Percentiles rank a stretch among this genome's conserved stretches.
Evolutionary conservation across 2,113 vertebrate genomes (phyloP).

Genomic region (Gopherus flavomarginatus): DNA sequence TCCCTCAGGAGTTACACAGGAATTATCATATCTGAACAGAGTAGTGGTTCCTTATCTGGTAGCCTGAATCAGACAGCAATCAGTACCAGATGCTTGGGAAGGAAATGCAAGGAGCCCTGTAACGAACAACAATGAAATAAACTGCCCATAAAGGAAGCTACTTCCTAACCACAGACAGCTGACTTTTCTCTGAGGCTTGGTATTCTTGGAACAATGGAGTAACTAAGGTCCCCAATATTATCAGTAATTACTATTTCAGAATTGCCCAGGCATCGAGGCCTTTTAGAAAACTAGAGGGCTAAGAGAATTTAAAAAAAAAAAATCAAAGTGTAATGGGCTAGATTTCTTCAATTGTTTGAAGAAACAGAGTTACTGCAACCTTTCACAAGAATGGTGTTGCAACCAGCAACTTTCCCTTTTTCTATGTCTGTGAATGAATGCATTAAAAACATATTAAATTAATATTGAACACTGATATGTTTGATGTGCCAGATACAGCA

Average conservation of each 20-base stretch:
- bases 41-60: background rate
- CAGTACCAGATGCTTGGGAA: background rate
- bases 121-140: background rate
- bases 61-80: background rate
- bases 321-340: background rate
- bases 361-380: background rate
- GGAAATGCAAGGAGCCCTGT: background rate
- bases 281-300: background rate
- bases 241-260: too few species aligned
- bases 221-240: too few species aligned
- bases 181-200: conserved; percentile 14
- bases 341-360: background rate
- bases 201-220: background rate
- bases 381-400: background rate
- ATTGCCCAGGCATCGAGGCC: background rate
- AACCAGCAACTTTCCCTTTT: background rate
- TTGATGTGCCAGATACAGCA: too few species aligned
- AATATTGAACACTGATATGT: background rate
- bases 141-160: background rate
- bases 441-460: background rate
- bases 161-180: background rate
- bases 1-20: too few species aligned
- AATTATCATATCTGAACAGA: accelerated
- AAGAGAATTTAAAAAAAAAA: background rate
- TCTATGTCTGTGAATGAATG: background rate